These are phyloP conservation scores for Odontomachus brunneus DNA, from an alignment of 1,140 invertebrate genomes.

Conservation along the genomic window DNA sequence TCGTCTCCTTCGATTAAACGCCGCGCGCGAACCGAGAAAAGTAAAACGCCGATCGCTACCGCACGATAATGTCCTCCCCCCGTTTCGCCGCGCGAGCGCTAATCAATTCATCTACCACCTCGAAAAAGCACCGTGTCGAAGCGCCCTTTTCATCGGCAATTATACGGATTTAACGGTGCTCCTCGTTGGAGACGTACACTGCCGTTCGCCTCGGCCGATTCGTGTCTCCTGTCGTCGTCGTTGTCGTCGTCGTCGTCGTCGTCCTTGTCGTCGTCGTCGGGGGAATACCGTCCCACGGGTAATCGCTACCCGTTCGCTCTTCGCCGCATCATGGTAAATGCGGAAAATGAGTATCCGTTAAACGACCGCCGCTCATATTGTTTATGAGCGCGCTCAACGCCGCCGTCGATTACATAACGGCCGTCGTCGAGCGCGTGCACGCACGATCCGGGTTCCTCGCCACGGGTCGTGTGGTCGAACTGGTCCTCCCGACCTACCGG, in stretches of 20 bases:
- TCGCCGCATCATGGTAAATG: slow-evolving; percentile 40
- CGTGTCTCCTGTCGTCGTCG: too few relatives aligned
- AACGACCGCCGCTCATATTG: slow-evolving; percentile 55
- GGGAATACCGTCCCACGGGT: background rate
- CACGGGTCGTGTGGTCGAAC: slow-evolving; percentile 52
- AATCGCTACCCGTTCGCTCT: slow-evolving; percentile 27
- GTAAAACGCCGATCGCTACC: slow-evolving; percentile 43
- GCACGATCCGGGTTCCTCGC: slow-evolving; percentile 42
- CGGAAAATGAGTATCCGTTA: slow-evolving; percentile 28
- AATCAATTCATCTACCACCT: slow-evolving; percentile 11
- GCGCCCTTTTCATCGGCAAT: background rate
- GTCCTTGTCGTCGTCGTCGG: background rate
- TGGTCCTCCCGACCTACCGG: slow-evolving; percentile 66
- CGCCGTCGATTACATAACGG: slow-evolving; percentile 70
- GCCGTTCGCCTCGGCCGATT: background rate
- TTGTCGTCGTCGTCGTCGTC: too few relatives aligned
- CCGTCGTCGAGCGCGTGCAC: slow-evolving; percentile 41
- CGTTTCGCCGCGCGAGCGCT: slow-evolving; percentile 6
- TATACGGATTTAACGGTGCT: background rate
- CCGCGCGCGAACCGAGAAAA: slow-evolving; percentile 42
- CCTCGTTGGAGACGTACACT: background rate
- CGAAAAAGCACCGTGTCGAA: slow-evolving; percentile 12
- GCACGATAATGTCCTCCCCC: slow-evolving; percentile 30
- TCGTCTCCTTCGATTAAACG: slow-evolving; percentile 54
- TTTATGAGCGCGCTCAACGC: slow-evolving; percentile 60